Conservation (phyloP, 2,113 vertebrate genomes). For the Poeciliopsis retropinna region DNA sequence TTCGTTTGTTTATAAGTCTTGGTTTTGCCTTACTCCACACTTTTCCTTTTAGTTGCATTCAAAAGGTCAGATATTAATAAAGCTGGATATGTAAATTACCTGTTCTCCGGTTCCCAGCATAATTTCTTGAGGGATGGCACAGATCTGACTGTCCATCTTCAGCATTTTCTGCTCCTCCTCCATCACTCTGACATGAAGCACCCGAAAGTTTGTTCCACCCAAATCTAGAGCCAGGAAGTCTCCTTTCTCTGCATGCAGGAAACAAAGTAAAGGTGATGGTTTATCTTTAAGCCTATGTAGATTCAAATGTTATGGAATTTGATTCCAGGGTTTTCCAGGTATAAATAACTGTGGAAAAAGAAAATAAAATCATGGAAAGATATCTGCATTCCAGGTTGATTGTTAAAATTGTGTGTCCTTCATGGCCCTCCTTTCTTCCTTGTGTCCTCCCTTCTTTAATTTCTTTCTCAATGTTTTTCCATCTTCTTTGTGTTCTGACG, state of each 20-base stretch:
- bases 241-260: constrained; percentile 78
- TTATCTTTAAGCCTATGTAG: neutral
- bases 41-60: neutral
- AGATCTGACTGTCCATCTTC: constrained; percentile 79
- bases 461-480: neutral
- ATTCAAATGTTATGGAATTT: too few relatives aligned
- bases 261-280: neutral
- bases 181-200: constrained; percentile 80
- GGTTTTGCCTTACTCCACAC: neutral
- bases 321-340: too few relatives aligned
- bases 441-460: neutral
- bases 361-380: neutral
- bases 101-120: constrained; percentile 81
- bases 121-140: constrained; percentile 73
- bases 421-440: neutral
- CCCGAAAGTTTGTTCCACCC: constrained; percentile 89
- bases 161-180: constrained; percentile 66
- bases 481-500: neutral
- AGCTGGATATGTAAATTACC: constrained; percentile 59
- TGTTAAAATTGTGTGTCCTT: neutral
- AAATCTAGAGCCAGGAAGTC: constrained; percentile 88
- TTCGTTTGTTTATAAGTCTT: neutral
- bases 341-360: neutral
- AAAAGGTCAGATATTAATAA: neutral
- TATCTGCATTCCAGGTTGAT: too few relatives aligned